phyloP scores from a whole-genome alignment of 2,888 invertebrate species.

The Teinopalpus imperialis region DNA sequence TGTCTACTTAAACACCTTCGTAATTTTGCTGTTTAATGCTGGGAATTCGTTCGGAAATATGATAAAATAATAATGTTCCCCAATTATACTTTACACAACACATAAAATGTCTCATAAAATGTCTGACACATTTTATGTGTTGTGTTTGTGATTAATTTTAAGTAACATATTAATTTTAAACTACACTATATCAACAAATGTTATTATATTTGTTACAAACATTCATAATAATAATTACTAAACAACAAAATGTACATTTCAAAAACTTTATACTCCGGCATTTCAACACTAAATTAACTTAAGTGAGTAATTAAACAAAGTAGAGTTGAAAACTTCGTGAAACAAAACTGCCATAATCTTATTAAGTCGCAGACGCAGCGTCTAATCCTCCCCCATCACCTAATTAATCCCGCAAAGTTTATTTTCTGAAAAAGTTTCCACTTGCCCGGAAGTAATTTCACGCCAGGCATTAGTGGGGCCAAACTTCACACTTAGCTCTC shows the following conservation, averaged over 20 bases:
- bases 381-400: slow-evolving; percentile 78
- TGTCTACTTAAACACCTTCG: slow-evolving; percentile 36
- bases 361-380: slow-evolving; percentile 73
- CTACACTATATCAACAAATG: too few relatives aligned
- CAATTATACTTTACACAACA: too few relatives aligned
- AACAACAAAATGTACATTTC: background rate
- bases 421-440: slow-evolving; percentile 79
- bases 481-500: slow-evolving; percentile 81
- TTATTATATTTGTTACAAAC: too few relatives aligned
- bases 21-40: slow-evolving; percentile 27
- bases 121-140: too few relatives aligned
- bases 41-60: background rate
- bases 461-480: slow-evolving; percentile 68
- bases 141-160: too few relatives aligned
- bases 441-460: slow-evolving; percentile 76
- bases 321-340: slow-evolving; percentile 70
- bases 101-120: too few relatives aligned
- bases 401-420: slow-evolving; percentile 78
- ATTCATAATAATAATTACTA: too few relatives aligned
- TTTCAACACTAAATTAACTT: slow-evolving; percentile 27
- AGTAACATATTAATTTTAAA: too few relatives aligned
- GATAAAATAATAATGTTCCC: too few relatives aligned
- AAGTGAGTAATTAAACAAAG: slow-evolving; percentile 72
- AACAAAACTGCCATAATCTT: slow-evolving; percentile 79
- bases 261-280: background rate